Base-by-base conservation (phyloP, 2,113 vertebrate species). In the Azemiops feae region DNA sequence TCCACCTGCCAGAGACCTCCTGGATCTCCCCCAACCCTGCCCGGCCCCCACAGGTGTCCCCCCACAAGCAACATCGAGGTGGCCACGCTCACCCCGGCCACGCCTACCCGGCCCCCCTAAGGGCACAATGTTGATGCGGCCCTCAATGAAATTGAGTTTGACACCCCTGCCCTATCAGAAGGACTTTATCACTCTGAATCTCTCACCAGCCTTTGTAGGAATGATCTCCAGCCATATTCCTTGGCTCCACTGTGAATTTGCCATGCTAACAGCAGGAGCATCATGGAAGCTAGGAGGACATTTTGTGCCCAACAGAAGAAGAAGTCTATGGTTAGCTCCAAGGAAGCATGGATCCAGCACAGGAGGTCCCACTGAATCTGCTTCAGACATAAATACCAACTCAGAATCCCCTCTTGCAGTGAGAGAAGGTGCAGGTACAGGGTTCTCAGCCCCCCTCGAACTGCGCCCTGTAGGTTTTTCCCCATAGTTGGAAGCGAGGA, bases 221-320 rank as follows among this genome's bases (percentile, higher is more conserved):
- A 10, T 25, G 25, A 10, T 16, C 0, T 30, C 91, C 34, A 57
- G 4, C 53, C 85, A 0, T 7, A 87, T 4, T 16, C 11, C 52
- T 43, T 69, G 50, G 23, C 55, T 27, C 57, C 64, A 3, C 12
- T 39, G 16, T 12, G 54, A 11, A 52, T 14, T 47, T 87, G 45
- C 93, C 93, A 94, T 0, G 2, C 43, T 7, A 94, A 34, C 58
- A 94, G 89, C 85, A 94, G 53, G 5, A 88, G 30, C 89, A 92
- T 54, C 93, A 91, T 88, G 53, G 9, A 57, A 30, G 58, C 89
- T 86, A 94, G n/a, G 85, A 94, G 89, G 30, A 6, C 43, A 2
- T 88, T 85, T 25, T 92, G 93, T 0, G 30, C 91, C 93, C 91
- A 85, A 54, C 25, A 45, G 91, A 92, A 92, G 85, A 91, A 43